These are phyloP conservation scores for Protobothrops flavoviridis DNA, from an alignment of 2,113 vertebrate genomes.

Conservation along the genomic window DNA sequence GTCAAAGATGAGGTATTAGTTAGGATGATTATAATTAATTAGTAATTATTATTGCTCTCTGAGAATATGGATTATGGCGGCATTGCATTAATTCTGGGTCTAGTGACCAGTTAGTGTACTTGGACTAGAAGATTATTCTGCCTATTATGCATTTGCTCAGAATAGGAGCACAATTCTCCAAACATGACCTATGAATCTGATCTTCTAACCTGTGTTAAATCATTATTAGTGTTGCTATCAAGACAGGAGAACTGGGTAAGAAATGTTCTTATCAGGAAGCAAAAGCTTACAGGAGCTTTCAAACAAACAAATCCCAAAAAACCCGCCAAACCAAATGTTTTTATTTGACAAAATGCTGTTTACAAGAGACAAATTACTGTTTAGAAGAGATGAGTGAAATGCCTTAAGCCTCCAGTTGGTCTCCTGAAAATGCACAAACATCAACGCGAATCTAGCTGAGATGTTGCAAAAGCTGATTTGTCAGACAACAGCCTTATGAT, in stretches of 20 bases:
- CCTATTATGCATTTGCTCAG: background rate
- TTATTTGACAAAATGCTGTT: conserved; percentile 24
- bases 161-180: background rate
- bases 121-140: background rate
- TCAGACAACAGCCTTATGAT: conserved; percentile 10
- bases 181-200: background rate
- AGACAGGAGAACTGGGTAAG: background rate
- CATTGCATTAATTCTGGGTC: background rate
- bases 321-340: background rate
- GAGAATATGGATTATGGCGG: background rate
- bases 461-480: conserved; percentile 9
- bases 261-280: background rate
- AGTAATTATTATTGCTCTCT: background rate
- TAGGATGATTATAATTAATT: background rate
- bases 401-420: conserved; percentile 3
- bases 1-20: background rate
- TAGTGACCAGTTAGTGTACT: background rate
- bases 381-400: conserved; percentile 18
- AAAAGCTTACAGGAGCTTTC: background rate
- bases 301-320: background rate
- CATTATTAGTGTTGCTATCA: background rate
- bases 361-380: conserved; percentile 16
- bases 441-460: background rate
- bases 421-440: conserved; percentile 17
- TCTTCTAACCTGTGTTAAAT: background rate